Conservation (phyloP, 2,888 invertebrate species). For the Synanthedon vespiformis region DNA sequence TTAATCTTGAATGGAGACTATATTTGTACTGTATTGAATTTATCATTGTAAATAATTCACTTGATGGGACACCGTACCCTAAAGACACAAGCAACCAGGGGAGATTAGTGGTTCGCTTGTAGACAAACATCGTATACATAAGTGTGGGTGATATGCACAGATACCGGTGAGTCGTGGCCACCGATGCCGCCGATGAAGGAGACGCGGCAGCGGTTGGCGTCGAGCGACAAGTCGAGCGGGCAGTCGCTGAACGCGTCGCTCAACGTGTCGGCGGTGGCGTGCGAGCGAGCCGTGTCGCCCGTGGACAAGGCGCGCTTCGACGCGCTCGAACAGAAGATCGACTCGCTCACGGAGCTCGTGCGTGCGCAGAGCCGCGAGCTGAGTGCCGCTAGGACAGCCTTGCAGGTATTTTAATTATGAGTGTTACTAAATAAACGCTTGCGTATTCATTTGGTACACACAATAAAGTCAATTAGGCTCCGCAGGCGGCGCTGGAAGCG, state of each 20-base stretch:
- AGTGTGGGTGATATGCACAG: not conserved
- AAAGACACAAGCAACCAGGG: too few species aligned
- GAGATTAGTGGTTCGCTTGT: too few species aligned
- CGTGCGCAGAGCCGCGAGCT: conserved; percentile 58
- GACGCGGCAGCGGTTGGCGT: conserved; percentile 52
- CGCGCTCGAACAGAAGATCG: conserved; percentile 41
- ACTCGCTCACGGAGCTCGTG: conserved; percentile 51
- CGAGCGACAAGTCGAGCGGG: conserved; percentile 42
- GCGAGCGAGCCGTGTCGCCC: conserved; percentile 5
- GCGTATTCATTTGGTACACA: not conserved
- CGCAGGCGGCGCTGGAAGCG: conserved; percentile 22
- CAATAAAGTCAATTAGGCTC: conserved; percentile 21
- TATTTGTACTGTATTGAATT: too few species aligned
- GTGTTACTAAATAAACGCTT: not conserved
- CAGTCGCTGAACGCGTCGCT: conserved; percentile 27
- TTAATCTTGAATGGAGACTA: too few species aligned
- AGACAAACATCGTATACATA: too few species aligned
- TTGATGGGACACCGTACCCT: too few species aligned
- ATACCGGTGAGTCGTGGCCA: conserved; percentile 34
- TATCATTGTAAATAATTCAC: too few species aligned
- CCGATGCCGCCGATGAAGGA: conserved; percentile 58
- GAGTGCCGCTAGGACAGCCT: conserved; percentile 43
- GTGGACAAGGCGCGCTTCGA: conserved; percentile 23
- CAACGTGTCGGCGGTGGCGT: not conserved
- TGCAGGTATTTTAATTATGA: not conserved